Base-by-base conservation (phyloP, 2,113 vertebrate species). In the Trachemys scripta region DNA sequence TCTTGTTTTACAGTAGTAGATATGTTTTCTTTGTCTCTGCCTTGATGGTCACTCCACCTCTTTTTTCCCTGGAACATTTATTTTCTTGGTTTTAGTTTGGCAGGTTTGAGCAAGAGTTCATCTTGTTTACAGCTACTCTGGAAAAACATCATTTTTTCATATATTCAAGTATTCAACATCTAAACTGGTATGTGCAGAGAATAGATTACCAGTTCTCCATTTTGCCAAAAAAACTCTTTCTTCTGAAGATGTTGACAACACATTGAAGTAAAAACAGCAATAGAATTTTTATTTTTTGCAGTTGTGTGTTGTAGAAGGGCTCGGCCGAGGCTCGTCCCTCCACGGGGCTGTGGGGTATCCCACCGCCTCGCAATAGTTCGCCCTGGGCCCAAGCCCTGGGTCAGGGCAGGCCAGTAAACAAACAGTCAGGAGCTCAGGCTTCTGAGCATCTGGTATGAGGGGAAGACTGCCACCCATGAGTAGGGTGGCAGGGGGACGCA, bases 31-130 rank as follows among this genome's bases (percentile, higher is more conserved):
- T 85, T 82, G 76, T 79, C 1, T 3, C 42, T 95, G 42, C 89
- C 29, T 24, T 90, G 75, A 87, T 90, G 72, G 79, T 93, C 96
- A 38, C 75, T 90, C 38, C 62, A 51, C 11, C 29, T 90, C 72
- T 89, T 85, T 78, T 88, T 75, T 47, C 84, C 90, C 47, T 12
- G 35, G 59, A 62, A 80, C 1, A 19, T 83, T 93, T 94, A 25
- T 47, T 93, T 25, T 92, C 62, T 75, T 62, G 38, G 54, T 10
- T 96, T 88, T 53, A 72, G 25, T 89, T 42, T 90, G 90, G 76
- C 75, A 76, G 75, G 79, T 95, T 85, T 88, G 53, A 95, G 56
- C n/a, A 75, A 56, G 89, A 93, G 93, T 96, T 94, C 76, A 31
- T 54, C 90, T 76, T 94, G 80, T 94, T 95, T 86, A 69, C 88